A percentile compares a stretch with the other conserved stretches of the same genome.
Evolutionary conservation across 2,888 invertebrate species (phyloP).

Genomic region (Euzetes globulus): DNA sequence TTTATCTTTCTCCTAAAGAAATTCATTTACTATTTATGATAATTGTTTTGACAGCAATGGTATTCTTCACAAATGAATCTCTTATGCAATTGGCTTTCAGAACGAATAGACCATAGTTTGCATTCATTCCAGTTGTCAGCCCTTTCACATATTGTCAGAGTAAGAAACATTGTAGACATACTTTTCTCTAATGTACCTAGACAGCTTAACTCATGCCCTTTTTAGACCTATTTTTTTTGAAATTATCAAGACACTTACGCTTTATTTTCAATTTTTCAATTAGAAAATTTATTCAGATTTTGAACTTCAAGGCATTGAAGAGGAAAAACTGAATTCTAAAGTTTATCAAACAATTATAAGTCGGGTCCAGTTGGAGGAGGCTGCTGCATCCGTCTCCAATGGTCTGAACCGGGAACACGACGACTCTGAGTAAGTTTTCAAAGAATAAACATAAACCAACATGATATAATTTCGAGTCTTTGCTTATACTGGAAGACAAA

Average conservation of each 20-base stretch:
- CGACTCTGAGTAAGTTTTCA: slow-evolving; percentile 44
- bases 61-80: slow-evolving; percentile 88
- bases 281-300: slow-evolving; percentile 99
- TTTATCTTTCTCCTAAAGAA: no score
- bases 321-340: slow-evolving; percentile 92
- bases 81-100: slow-evolving; percentile 87
- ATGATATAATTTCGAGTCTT: no score
- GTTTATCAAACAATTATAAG: slow-evolving; percentile 84
- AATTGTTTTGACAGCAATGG: slow-evolving; percentile 65
- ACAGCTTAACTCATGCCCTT: neutral
- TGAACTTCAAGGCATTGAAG: slow-evolving; percentile 96
- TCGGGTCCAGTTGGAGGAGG: slow-evolving; percentile 94
- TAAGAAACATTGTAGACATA: slow-evolving; percentile 49
- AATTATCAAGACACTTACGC: no score
- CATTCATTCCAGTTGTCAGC: slow-evolving; percentile 97
- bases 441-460: no score
- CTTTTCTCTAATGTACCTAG: no score
- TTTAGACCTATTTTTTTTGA: neutral
- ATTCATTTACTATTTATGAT: no score
- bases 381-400: slow-evolving; percentile 59
- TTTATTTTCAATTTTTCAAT: slow-evolving; percentile 5
- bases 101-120: slow-evolving; percentile 81
- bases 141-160: slow-evolving; percentile 89
- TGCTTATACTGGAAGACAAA: no score
- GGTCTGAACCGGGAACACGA: slow-evolving; percentile 42